These are phyloP conservation scores for Urocitellus parryii DNA, from an alignment of 2,113 vertebrate species.

Conservation along the genomic window DNA sequence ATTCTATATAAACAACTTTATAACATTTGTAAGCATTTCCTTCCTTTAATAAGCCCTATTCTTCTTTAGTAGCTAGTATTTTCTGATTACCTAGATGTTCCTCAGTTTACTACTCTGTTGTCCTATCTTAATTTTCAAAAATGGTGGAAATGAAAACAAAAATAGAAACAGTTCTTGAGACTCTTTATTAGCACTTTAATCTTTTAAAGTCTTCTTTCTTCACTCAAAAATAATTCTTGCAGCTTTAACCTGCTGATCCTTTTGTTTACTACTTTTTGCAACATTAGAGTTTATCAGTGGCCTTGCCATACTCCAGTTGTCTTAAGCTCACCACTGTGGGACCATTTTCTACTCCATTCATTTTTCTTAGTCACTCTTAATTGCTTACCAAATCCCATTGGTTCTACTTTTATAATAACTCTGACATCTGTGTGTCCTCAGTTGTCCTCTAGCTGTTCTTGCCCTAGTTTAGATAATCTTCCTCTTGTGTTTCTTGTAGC, in stretches of 20 bases:
- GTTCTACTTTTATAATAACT: not conserved
- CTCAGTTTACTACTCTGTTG: not conserved
- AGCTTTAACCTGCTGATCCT: not conserved
- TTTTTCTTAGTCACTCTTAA: not conserved
- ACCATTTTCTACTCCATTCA: not conserved
- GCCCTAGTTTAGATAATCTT: not conserved
- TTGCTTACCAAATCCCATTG: slow-evolving; percentile 29
- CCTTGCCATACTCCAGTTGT: not conserved
- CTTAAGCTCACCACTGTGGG: not conserved
- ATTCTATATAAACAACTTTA: slow-evolving; percentile 3
- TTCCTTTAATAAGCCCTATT: slow-evolving; percentile 8
- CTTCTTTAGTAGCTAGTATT: not conserved
- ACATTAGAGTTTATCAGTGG: not conserved
- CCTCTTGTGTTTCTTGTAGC: not conserved
- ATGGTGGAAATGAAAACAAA: not conserved
- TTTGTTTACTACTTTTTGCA: not conserved
- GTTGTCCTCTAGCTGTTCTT: not conserved
- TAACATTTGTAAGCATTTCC: not conserved
- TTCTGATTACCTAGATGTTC: not conserved
- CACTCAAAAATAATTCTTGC: not conserved
- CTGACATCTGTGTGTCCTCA: not conserved
- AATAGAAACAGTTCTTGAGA: not conserved
- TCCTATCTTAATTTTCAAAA: slow-evolving; percentile 1
- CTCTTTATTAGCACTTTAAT: not conserved
- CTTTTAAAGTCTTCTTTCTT: not conserved